Evolutionary conservation across 2,113 vertebrate genomes (phyloP).

Genomic region (Tachycineta bicolor): DNA sequence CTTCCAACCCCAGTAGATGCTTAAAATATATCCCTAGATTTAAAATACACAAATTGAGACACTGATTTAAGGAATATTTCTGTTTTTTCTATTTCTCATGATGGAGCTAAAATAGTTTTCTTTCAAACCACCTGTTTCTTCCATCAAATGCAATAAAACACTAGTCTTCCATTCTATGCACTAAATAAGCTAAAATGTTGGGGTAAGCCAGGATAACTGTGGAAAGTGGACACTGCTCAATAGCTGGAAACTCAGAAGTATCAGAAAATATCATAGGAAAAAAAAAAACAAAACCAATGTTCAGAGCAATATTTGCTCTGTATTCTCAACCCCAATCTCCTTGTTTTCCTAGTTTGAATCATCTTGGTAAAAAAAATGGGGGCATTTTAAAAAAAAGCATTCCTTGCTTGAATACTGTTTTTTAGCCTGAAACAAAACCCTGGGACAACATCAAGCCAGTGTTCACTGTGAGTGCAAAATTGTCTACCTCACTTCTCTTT

Average conservation of each 20-base stretch:
- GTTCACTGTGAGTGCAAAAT: background rate
- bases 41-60: background rate
- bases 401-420: background rate
- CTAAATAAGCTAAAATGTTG: background rate
- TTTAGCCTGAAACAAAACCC: slow-evolving; percentile 5
- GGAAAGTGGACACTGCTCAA: background rate
- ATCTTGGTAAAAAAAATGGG: background rate
- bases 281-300: background rate
- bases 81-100: background rate
- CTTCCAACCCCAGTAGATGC: background rate
- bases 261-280: background rate
- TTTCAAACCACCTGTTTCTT: background rate
- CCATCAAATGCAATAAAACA: background rate
- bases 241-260: background rate
- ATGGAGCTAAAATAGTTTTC: background rate
- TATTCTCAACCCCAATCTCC: background rate
- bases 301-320: background rate
- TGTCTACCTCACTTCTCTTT: background rate
- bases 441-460: background rate
- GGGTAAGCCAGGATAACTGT: background rate
- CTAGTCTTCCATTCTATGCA: background rate
- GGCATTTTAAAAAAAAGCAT: background rate
- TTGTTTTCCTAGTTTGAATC: background rate
- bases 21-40: background rate
- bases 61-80: background rate